These are phyloP conservation scores for Paelopatides confundens DNA, from an alignment of 53 echinoderm and acorn worm species.

Conservation along the genomic window DNA sequence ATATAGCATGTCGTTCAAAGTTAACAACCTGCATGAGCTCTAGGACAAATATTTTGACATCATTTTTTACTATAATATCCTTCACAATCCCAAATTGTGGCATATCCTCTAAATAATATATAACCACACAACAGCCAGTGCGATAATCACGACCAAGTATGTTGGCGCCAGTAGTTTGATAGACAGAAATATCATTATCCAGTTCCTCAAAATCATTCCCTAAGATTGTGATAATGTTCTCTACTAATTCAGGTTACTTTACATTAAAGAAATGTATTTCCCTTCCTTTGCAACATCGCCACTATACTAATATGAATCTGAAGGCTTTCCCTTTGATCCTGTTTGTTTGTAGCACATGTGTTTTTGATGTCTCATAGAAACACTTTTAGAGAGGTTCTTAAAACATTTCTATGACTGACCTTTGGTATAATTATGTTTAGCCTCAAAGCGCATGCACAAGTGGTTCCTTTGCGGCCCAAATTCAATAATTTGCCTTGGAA, in stretches of 20 bases:
- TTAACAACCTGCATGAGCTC: constrained; percentile 6
- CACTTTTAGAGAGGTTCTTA: constrained; percentile 69
- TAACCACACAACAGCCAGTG: constrained; percentile 54
- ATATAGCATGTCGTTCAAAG: constrained; percentile 56
- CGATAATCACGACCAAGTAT: constrained; percentile 61
- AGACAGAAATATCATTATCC: constrained; percentile 8
- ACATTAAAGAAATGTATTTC: constrained; percentile 5
- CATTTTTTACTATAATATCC: constrained; percentile 44
- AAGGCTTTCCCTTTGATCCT: constrained; percentile 4
- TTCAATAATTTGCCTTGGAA: constrained; percentile 62
- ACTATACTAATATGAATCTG: constrained; percentile 46
- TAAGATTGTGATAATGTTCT: background rate
- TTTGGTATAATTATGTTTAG: constrained; percentile 60
- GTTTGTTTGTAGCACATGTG: constrained; percentile 71
- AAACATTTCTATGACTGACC: constrained; percentile 65
- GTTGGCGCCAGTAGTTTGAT: constrained; percentile 18
- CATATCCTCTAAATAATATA: constrained; percentile 53
- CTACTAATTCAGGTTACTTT: constrained; percentile 50
- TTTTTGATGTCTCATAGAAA: constrained; percentile 62
- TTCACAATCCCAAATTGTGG: constrained; percentile 60
- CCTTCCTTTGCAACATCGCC: constrained; percentile 63
- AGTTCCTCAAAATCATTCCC: background rate
- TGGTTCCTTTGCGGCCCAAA: constrained; percentile 61
- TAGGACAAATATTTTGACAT: constrained; percentile 53
- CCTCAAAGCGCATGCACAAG: constrained; percentile 76